phyloP scores from a whole-genome alignment of 2,888 invertebrate species.

The Andrena praecox region DNA sequence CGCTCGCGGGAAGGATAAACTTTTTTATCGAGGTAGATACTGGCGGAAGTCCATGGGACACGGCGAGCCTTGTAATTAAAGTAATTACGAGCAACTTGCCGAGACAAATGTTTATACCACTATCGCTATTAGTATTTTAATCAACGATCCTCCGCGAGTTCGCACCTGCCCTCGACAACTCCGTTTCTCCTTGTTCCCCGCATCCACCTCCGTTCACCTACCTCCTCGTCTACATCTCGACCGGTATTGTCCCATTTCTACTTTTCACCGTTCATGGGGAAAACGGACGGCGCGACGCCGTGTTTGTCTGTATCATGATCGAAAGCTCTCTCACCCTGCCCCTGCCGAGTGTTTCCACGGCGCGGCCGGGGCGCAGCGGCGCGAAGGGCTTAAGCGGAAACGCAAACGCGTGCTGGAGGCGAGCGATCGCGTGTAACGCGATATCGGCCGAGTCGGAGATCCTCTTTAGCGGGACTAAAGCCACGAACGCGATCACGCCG shows the following conservation, averaged over 20 bases:
- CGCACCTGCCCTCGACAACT: conserved; percentile 39
- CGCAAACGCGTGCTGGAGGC: conserved; percentile 65
- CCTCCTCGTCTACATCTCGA: neutral
- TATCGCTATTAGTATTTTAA: conserved; percentile 33
- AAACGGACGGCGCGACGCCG: neutral
- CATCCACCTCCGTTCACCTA: neutral
- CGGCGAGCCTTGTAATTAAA: conserved; percentile 12
- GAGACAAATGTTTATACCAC: conserved; percentile 20
- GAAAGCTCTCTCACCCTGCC: neutral
- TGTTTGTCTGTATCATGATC: conserved; percentile 1
- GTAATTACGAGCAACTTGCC: conserved; percentile 16
- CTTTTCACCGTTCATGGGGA: too few species aligned
- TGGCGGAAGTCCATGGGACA: neutral
- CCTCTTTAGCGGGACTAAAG: conserved; percentile 62
- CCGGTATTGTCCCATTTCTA: neutral
- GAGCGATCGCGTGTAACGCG: conserved; percentile 57
- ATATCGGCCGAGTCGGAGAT: conserved; percentile 58
- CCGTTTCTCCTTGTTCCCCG: conserved; percentile 3
- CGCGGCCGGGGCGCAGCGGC: neutral
- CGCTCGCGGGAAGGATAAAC: conserved; percentile 3
- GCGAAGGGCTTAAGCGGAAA: conserved; percentile 61
- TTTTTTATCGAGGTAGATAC: conserved; percentile 7
- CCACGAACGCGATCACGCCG: conserved; percentile 53
- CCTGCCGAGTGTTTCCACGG: neutral
- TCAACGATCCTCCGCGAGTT: conserved; percentile 4